Conservation (phyloP, 2,113 vertebrate species). For the Sinocyclocheilus anophthalmus region DNA sequence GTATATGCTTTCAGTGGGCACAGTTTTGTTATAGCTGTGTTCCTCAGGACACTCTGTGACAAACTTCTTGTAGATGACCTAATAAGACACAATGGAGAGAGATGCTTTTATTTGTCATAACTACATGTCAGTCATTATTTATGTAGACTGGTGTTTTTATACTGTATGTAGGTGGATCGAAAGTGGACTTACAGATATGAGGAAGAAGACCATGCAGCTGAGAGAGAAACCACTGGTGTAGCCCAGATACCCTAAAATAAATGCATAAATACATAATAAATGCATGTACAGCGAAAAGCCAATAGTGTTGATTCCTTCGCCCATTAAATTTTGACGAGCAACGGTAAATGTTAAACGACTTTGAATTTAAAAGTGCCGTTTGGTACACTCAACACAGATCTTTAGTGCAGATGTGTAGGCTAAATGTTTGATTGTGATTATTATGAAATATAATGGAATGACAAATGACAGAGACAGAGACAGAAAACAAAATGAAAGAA, state of each 20-base stretch:
- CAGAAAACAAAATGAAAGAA: constrained; percentile 11
- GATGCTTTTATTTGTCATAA: neutral
- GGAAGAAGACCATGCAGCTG: constrained; percentile 87
- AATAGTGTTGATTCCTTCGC: no score
- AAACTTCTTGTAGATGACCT: constrained; percentile 89
- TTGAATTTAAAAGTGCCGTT: neutral
- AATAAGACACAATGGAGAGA: neutral
- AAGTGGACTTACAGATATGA: constrained; percentile 81
- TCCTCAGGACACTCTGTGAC: constrained; percentile 67
- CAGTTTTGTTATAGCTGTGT: neutral
- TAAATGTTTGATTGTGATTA: neutral
- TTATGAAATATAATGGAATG: constrained; percentile 6
- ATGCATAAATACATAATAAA: neutral
- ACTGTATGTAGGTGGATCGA: neutral
- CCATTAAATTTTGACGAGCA: no score
- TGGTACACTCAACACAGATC: neutral
- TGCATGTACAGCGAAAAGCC: neutral
- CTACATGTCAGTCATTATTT: neutral
- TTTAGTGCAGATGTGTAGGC: neutral
- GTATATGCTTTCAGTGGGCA: neutral
- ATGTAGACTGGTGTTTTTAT: neutral
- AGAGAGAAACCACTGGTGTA: constrained; percentile 89
- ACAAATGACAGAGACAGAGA: neutral
- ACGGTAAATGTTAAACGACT: no score
- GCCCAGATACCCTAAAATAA: constrained; percentile 81